phyloP scores from a whole-genome alignment of 2,888 invertebrate genomes.

The Lasioglossum calceatum region DNA sequence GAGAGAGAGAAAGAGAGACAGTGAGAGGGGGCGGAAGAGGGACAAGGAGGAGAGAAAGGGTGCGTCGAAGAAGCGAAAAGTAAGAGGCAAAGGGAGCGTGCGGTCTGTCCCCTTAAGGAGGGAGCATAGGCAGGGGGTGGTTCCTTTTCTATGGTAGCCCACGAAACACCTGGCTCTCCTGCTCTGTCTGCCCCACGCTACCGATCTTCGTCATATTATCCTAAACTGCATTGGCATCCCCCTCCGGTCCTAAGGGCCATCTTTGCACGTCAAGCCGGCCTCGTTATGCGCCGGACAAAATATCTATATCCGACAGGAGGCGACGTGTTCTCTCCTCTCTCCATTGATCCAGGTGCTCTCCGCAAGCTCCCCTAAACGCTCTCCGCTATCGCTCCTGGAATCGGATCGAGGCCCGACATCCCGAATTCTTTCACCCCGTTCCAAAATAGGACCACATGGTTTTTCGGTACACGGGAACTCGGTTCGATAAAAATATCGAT shows the following conservation, averaged over 20 bases:
- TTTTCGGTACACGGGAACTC: background rate
- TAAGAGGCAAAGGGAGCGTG: slow-evolving; percentile 48
- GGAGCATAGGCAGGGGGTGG: slow-evolving; percentile 72
- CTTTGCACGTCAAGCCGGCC: slow-evolving; percentile 66
- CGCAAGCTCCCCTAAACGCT: background rate
- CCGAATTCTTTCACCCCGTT: slow-evolving; percentile 14
- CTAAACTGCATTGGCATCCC: slow-evolving; percentile 74
- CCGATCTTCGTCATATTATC: slow-evolving; percentile 77
- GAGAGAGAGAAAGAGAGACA: background rate
- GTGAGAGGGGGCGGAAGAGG: slow-evolving; percentile 19
- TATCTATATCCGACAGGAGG: slow-evolving; percentile 63
- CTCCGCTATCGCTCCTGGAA: slow-evolving; percentile 26
- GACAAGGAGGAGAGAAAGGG: slow-evolving; percentile 45
- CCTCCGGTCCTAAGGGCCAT: slow-evolving; percentile 49
- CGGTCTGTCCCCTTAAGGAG: slow-evolving; percentile 50
- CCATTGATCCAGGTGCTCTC: slow-evolving; percentile 54
- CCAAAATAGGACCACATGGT: background rate
- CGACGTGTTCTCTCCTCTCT: background rate
- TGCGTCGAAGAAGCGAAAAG: slow-evolving; percentile 50
- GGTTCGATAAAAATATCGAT: background rate
- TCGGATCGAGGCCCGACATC: slow-evolving; percentile 18
- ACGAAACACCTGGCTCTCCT: slow-evolving; percentile 79
- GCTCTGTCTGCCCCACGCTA: slow-evolving; percentile 66
- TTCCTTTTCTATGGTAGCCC: slow-evolving; percentile 71
- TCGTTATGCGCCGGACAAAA: slow-evolving; percentile 65